These are phyloP conservation scores for Bettongia penicillata DNA, from an alignment of 2,113 vertebrate genomes.

Conservation along the genomic window DNA sequence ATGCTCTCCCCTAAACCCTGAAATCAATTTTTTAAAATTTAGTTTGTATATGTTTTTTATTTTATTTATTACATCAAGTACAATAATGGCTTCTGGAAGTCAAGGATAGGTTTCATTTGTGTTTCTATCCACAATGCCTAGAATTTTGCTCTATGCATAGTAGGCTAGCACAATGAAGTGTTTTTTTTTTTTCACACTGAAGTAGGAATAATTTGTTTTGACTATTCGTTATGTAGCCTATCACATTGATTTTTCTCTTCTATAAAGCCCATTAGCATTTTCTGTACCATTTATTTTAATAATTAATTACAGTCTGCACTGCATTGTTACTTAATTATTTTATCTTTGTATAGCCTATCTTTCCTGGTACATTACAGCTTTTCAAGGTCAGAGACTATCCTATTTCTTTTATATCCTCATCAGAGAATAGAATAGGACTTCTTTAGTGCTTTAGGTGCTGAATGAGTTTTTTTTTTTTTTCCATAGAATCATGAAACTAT, in stretches of 20 bases:
- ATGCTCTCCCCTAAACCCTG: neutral
- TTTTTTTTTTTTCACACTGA: neutral
- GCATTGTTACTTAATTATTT: neutral
- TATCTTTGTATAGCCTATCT: neutral
- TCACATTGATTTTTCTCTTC: neutral
- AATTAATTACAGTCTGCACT: neutral
- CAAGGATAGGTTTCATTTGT: neutral
- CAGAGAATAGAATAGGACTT: neutral
- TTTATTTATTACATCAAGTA: neutral
- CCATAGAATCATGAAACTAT: neutral
- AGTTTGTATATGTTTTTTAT: neutral
- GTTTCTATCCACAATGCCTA: neutral
- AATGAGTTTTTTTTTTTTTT: neutral
- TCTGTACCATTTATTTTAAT: neutral
- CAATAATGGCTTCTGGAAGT: neutral
- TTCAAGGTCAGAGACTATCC: neutral
- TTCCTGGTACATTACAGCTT: neutral
- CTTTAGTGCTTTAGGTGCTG: neutral
- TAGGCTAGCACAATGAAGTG: neutral
- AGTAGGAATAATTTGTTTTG: neutral
- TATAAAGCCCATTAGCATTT: neutral
- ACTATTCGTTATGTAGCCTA: neutral
- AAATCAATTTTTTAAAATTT: neutral
- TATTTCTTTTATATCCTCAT: neutral
- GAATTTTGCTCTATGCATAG: neutral